These are phyloP conservation scores for Calcarius lapponicus DNA, from an alignment of 2,797 vertebrate species.

Conservation along the genomic window DNA sequence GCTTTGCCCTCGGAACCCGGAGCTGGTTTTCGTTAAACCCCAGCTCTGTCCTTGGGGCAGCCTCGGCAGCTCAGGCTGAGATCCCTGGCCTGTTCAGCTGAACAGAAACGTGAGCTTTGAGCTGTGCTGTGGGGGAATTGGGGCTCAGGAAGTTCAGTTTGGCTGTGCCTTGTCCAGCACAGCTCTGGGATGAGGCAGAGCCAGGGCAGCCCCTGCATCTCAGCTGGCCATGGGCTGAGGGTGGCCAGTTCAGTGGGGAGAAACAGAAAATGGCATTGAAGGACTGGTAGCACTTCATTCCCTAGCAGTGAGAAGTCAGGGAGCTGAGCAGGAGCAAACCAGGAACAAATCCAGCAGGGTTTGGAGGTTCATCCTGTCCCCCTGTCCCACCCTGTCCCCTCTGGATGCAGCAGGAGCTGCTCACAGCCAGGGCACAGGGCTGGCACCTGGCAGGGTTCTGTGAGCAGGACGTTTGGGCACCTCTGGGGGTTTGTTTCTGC, in stretches of 20 bases:
- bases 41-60: fast-evolving
- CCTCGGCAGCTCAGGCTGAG: fast-evolving
- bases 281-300: neutral
- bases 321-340: fast-evolving
- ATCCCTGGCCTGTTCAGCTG: neutral
- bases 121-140: fast-evolving
- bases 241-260: neutral
- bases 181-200: neutral
- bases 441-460: neutral
- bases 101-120: neutral
- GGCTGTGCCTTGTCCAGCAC: neutral
- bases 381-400: neutral
- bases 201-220: neutral
- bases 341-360: no score
- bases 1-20: neutral
- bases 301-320: neutral
- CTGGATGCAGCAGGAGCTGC: neutral
- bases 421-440: fast-evolving
- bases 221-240: fast-evolving
- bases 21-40: neutral
- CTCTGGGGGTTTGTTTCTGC: fast-evolving
- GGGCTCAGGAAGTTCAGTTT: neutral
- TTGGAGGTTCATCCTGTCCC: no score
- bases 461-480: neutral
- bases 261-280: fast-evolving